Evolutionary conservation across 2,113 vertebrate genomes (phyloP).

Genomic region (Atherinomorus stipes): DNA sequence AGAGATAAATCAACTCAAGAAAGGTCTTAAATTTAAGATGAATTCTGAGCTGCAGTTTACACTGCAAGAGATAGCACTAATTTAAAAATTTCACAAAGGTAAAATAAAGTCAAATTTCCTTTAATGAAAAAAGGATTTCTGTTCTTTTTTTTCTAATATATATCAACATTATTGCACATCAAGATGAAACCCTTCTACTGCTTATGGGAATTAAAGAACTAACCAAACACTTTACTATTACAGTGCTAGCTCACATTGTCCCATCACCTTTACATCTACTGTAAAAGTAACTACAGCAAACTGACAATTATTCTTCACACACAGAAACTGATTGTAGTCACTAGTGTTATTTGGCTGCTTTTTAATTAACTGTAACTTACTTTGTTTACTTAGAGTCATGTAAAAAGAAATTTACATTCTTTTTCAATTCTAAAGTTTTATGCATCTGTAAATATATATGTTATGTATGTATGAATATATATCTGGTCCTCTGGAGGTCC

Average conservation of each 20-base stretch:
- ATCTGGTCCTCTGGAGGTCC: too few relatives aligned
- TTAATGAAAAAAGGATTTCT: conserved; percentile 33
- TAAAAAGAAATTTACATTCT: not conserved
- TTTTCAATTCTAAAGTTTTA: not conserved
- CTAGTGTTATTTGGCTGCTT: conserved; percentile 60
- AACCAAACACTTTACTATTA: conserved; percentile 62
- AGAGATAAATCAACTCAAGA: conserved; percentile 29
- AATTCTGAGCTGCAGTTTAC: conserved; percentile 30
- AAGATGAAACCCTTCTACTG: conserved; percentile 55
- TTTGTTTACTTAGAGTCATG: conserved; percentile 13
- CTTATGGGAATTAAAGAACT: conserved; percentile 47
- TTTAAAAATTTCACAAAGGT: conserved; percentile 52
- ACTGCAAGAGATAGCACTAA: conserved; percentile 36
- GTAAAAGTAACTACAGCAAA: conserved; percentile 64
- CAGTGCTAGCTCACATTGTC: conserved; percentile 55
- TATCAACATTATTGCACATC: conserved; percentile 70
- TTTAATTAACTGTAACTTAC: conserved; percentile 43
- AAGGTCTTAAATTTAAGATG: conserved; percentile 28
- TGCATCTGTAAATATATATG: too few relatives aligned
- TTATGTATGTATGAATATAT: too few relatives aligned
- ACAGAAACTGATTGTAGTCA: conserved; percentile 55
- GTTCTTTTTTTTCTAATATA: conserved; percentile 17
- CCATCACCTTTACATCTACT: conserved; percentile 60
- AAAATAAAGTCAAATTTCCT: conserved; percentile 51
- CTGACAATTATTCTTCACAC: conserved; percentile 49